Evolutionary conservation across 23 tunicate genomes (phyloP).

Genomic region (Halocynthia roretzi): DNA sequence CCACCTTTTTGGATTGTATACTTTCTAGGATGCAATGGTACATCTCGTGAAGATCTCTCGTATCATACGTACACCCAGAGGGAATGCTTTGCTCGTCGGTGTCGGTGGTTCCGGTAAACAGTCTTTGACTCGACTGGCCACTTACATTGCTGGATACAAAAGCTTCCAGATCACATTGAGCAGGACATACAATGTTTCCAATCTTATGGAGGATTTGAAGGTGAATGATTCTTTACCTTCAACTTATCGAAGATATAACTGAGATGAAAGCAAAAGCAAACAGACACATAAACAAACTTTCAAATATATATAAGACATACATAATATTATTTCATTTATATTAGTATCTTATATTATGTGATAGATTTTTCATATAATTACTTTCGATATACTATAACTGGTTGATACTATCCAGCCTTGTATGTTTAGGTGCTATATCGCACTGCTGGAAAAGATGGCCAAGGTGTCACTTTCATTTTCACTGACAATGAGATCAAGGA

Average conservation of each 20-base stretch:
- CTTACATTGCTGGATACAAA: constrained; percentile 90
- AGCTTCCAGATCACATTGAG: constrained; percentile 95
- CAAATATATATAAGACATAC: no score
- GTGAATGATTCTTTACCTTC: constrained; percentile 16
- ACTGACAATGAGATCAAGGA: constrained; percentile 99
- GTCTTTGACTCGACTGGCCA: constrained; percentile 95
- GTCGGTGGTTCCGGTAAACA: constrained; percentile 99
- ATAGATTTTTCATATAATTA: no score
- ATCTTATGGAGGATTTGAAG: constrained; percentile 94
- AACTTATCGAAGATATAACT: no score
- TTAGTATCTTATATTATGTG: no score
- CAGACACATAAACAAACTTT: no score
- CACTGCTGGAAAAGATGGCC: constrained; percentile 90
- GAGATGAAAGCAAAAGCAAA: no score
- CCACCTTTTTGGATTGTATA: not conserved
- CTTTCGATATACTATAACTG: no score
- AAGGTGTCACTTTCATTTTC: constrained; percentile 94
- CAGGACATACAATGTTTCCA: constrained; percentile 90
- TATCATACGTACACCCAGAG: constrained; percentile 97
- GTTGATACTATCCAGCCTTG: not conserved
- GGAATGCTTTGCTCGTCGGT: constrained; percentile 98
- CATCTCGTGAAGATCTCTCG: constrained; percentile 98
- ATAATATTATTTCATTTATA: no score
- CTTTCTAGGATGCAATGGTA: constrained; percentile 88
- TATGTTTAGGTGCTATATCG: constrained; percentile 70